phyloP scores from a whole-genome alignment of 1,140 invertebrate species.

The Trachelipus rathkii region DNA sequence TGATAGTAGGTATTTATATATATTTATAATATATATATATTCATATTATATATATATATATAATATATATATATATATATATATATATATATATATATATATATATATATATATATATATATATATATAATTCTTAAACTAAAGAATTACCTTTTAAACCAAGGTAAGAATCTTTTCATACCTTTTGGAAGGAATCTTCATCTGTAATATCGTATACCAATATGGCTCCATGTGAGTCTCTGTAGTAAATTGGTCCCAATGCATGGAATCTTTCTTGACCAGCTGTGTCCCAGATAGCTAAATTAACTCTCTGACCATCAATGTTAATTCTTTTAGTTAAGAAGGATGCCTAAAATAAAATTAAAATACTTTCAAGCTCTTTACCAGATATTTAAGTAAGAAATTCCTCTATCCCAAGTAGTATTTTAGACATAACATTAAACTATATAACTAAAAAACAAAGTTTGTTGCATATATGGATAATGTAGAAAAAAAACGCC shows the following conservation, averaged over 20 bases:
- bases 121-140: neutral
- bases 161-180: constrained; percentile 49
- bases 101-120: constrained; percentile 3
- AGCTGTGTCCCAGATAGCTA: constrained; percentile 98
- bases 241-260: constrained; percentile 93
- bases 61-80: constrained; percentile 9
- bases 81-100: constrained; percentile 6
- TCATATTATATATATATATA: neutral
- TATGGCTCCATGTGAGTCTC: constrained; percentile 94
- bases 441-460: no score
- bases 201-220: constrained; percentile 98
- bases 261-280: constrained; percentile 95
- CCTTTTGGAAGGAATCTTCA: constrained; percentile 93
- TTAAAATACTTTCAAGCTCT: no score
- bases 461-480: no score
- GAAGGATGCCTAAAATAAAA: constrained; percentile 81
- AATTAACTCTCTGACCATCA: constrained; percentile 78
- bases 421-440: no score
- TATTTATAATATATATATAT: no score
- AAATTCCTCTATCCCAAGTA: no score
- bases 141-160: no score
- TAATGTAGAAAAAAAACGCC: no score
- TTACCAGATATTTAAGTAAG: no score
- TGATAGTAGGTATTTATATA: no score
- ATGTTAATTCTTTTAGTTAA: constrained; percentile 93